A percentile compares a stretch with the other conserved stretches of the same genome.
Conservation (phyloP, 2,113 vertebrate species). For the Balaeniceps rex region DNA sequence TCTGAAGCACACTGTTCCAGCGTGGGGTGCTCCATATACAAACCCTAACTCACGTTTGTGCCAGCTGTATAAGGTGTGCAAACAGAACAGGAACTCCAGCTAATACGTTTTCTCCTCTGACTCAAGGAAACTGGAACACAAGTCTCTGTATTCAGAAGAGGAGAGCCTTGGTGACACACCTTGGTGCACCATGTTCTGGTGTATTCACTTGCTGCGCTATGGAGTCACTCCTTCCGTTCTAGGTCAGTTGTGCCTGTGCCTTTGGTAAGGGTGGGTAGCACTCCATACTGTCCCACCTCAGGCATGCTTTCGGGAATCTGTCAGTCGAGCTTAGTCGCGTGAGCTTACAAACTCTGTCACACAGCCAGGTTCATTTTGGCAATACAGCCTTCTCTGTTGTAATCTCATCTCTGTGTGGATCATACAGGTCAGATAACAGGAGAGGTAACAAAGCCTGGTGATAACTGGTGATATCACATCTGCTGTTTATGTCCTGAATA, state of each 20-base stretch:
- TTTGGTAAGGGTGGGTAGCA: neutral
- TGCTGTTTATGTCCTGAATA: neutral
- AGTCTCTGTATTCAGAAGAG: neutral
- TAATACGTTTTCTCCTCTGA: neutral
- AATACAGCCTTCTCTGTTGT: neutral
- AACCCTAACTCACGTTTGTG: neutral
- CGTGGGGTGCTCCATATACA: neutral
- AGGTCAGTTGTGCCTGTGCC: neutral
- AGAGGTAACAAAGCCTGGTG: neutral
- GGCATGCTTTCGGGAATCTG: neutral
- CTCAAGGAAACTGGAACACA: neutral
- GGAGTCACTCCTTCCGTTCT: neutral
- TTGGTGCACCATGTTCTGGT: neutral
- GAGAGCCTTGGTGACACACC: neutral
- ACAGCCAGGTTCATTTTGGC: neutral
- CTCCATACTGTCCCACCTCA: neutral
- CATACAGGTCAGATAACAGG: neutral
- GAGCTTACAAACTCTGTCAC: neutral
- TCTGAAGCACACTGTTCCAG: neutral
- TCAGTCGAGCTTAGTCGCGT: fast-evolving
- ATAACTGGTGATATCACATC: neutral
- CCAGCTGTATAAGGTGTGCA: neutral
- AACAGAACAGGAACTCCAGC: neutral
- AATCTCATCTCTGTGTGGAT: neutral
- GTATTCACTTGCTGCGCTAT: neutral